Conservation (phyloP, 2,888 invertebrate genomes). For the Stictocephala bisonia region DNA sequence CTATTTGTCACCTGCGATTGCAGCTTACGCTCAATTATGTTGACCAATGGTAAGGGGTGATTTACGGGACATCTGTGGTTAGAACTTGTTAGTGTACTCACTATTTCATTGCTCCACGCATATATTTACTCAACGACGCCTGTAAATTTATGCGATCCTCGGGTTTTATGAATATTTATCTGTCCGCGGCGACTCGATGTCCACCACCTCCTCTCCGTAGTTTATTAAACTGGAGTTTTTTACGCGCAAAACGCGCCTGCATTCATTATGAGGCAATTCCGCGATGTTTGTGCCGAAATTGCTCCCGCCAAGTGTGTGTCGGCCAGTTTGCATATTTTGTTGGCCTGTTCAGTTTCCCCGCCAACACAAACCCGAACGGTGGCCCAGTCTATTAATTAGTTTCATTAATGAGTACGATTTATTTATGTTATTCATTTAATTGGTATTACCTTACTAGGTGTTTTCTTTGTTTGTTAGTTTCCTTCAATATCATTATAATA, state of each 20-base stretch:
- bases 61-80: background rate
- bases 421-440: no score
- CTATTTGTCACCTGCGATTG: no score
- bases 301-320: constrained; percentile 7
- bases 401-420: no score
- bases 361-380: no score
- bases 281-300: constrained; percentile 19
- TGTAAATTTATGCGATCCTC: constrained; percentile 19
- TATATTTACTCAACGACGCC: constrained; percentile 21
- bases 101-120: constrained; percentile 22
- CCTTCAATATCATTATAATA: no score
- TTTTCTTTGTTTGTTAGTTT: no score
- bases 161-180: constrained; percentile 31
- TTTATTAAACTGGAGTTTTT: constrained; percentile 28
- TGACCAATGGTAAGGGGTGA: constrained; percentile 8
- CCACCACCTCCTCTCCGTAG: constrained; percentile 10
- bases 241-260: constrained; percentile 19
- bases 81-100: constrained; percentile 16
- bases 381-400: no score
- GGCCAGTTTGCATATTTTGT: constrained; percentile 27
- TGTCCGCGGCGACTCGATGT: constrained; percentile 10
- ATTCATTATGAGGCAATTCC: constrained; percentile 30
- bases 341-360: no score
- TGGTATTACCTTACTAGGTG: no score
- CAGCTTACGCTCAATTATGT: constrained; percentile 1